Evolutionary conservation across 2,888 invertebrate genomes (phyloP).

Genomic region (Falcaria lacertinaria): DNA sequence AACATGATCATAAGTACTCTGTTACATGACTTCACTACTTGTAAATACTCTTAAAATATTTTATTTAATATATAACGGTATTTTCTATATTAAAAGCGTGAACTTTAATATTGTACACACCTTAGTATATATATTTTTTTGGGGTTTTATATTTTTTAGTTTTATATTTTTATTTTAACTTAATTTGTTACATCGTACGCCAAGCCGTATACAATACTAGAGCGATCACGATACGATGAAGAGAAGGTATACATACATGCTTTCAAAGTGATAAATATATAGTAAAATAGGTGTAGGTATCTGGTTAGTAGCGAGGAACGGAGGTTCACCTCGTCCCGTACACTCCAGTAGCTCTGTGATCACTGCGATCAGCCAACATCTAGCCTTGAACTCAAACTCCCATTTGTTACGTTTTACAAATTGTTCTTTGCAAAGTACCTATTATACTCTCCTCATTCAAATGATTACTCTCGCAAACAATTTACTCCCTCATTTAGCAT

Average conservation of each 20-base stretch:
- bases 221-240: conserved; percentile 58
- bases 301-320: conserved; percentile 39
- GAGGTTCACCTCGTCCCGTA: conserved; percentile 16
- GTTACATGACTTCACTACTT: conserved; percentile 60
- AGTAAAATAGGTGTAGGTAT: conserved; percentile 68
- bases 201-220: conserved; percentile 76
- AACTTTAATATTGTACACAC: conserved; percentile 75
- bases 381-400: conserved; percentile 31
- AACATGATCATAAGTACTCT: conserved; percentile 64
- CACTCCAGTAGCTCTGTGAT: conserved; percentile 1
- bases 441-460: conserved; percentile 9
- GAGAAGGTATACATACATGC: conserved; percentile 63
- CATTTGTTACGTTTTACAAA: conserved; percentile 33
- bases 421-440: conserved; percentile 24
- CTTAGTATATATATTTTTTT: conserved; percentile 60
- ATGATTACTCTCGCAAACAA: conserved; percentile 13
- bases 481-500: conserved; percentile 19
- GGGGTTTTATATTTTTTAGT: conserved; percentile 35
- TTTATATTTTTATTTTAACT: conserved; percentile 54
- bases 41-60: conserved; percentile 77
- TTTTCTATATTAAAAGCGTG: conserved; percentile 53
- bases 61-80: conserved; percentile 34
- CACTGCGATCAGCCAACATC: background rate
- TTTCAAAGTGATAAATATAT: conserved; percentile 64
- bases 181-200: conserved; percentile 66